Conservation (phyloP, 2,797 vertebrate species). For the Sebastes trivittatus region DNA sequence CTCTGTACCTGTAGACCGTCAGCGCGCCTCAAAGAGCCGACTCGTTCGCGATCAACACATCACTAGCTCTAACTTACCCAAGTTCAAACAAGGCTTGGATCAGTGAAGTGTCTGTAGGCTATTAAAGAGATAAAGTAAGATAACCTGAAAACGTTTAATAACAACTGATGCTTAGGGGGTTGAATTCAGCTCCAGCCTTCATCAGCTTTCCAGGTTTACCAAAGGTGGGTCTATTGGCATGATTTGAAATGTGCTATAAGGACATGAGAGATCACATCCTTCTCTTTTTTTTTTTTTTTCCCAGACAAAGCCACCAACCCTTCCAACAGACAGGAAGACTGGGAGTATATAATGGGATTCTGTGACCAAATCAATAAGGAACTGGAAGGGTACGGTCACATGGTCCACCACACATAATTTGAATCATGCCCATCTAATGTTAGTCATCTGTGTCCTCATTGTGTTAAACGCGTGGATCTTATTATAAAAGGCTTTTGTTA, state of each 20-base stretch:
- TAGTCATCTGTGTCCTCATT: not conserved
- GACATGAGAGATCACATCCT: not conserved
- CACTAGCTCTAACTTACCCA: not conserved
- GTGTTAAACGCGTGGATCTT: not conserved
- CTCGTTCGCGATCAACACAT: too few relatives aligned
- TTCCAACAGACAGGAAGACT: slow-evolving; percentile 93
- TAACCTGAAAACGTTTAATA: not conserved
- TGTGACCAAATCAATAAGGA: slow-evolving; percentile 98
- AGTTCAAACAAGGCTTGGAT: not conserved
- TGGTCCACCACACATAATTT: slow-evolving; percentile 18
- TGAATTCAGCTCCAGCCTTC: not conserved
- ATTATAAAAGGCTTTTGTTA: not conserved
- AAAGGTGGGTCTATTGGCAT: not conserved
- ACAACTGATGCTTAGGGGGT: not conserved
- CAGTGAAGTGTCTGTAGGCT: not conserved
- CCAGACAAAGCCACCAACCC: slow-evolving; percentile 96
- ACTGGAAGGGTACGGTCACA: slow-evolving; percentile 89
- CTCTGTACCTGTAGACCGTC: too few relatives aligned
- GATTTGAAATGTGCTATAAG: not conserved
- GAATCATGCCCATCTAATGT: not conserved
- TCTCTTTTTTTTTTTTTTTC: not conserved
- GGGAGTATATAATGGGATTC: slow-evolving; percentile 96
- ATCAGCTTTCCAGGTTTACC: not conserved
- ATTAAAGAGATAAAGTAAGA: not conserved
- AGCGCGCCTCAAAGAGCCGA: too few relatives aligned